Evolutionary conservation across 1,140 invertebrate species (phyloP).

Genomic region (Drosophila biarmipes): DNA sequence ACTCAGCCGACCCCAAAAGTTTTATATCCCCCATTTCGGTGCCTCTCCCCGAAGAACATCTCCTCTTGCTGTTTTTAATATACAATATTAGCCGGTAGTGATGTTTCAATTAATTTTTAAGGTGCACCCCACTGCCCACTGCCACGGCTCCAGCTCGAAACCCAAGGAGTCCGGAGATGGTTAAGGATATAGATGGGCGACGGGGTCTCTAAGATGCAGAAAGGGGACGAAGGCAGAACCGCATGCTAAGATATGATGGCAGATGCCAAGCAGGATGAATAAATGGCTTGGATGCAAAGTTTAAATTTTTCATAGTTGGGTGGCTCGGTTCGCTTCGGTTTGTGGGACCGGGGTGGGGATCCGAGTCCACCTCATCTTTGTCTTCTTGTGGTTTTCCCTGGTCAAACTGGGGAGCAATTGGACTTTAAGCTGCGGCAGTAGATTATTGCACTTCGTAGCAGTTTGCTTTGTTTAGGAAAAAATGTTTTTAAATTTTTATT

Average conservation of each 20-base stretch:
- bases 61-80: constrained; percentile 63
- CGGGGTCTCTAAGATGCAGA: constrained; percentile 1
- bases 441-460: constrained; percentile 10
- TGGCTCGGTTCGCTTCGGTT: constrained; percentile 31
- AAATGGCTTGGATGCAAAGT: constrained; percentile 72
- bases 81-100: constrained; percentile 74
- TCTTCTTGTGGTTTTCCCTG: constrained; percentile 26
- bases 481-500: background rate
- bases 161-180: constrained; percentile 4
- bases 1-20: constrained; percentile 17
- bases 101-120: constrained; percentile 82
- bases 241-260: constrained; percentile 76
- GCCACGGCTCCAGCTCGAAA: background rate
- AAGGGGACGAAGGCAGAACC: constrained; percentile 39
- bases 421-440: constrained; percentile 7
- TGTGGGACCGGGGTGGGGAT: background rate
- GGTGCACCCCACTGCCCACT: constrained; percentile 37
- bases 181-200: constrained; percentile 23
- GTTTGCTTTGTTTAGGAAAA: background rate
- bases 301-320: constrained; percentile 71
- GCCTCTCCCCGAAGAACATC: background rate
- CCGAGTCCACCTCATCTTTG: background rate
- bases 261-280: constrained; percentile 66
- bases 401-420: constrained; percentile 23
- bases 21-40: constrained; percentile 19